phyloP scores from a whole-genome alignment of 1,140 invertebrate species.

The Eubasilissa regina region DNA sequence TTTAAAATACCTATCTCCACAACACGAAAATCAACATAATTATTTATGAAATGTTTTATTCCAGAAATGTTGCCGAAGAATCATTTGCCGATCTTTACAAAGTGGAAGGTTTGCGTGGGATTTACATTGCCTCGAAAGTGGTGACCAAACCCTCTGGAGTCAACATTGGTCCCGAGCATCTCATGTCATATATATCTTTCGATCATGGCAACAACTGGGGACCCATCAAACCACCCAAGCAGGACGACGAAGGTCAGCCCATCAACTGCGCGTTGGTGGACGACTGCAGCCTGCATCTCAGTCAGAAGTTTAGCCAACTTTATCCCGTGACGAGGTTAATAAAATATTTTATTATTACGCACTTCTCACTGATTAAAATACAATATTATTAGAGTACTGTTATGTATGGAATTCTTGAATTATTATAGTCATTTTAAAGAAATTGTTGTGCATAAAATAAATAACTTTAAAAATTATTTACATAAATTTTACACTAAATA shows the following conservation, averaged over 20 bases:
- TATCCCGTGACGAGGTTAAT: constrained; percentile 81
- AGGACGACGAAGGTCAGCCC: constrained; percentile 78
- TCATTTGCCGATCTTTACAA: constrained; percentile 92
- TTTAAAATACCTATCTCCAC: too few relatives aligned
- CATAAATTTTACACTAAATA: too few relatives aligned
- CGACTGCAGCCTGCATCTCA: constrained; percentile 88
- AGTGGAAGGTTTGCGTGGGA: constrained; percentile 88
- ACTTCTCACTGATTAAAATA: too few relatives aligned
- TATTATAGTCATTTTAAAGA: too few relatives aligned
- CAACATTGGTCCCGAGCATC: constrained; percentile 80
- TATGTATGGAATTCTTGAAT: too few relatives aligned
- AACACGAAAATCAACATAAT: too few relatives aligned
- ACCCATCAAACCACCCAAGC: constrained; percentile 77
- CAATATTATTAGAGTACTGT: too few relatives aligned
- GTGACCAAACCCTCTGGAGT: constrained; percentile 70
- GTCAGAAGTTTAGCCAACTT: constrained; percentile 87
- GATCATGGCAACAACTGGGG: constrained; percentile 91
- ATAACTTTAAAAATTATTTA: too few relatives aligned
- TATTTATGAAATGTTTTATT: neutral
- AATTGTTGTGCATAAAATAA: too few relatives aligned
- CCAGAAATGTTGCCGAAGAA: constrained; percentile 83
- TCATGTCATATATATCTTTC: constrained; percentile 88
- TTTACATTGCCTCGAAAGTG: constrained; percentile 92
- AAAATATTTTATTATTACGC: constrained; percentile 11
- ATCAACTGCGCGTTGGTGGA: constrained; percentile 76